Base-by-base conservation (phyloP, 1,140 invertebrate species). In the Macrotrachela quadricornifera region DNA sequence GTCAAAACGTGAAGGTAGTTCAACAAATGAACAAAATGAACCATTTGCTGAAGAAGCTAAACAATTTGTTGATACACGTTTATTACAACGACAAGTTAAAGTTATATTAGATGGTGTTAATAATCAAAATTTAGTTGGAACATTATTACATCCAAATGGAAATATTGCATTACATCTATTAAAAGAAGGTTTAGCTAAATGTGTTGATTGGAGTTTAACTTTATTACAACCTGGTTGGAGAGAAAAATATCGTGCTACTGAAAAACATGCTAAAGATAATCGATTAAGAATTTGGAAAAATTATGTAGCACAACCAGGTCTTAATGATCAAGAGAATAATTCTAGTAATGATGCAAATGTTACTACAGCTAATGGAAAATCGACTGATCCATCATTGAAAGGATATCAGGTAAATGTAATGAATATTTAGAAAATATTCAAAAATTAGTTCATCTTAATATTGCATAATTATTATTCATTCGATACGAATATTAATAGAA, bases 181-280 rank as follows among this genome's bases (percentile, higher is more conserved):
- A 48, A 77, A 71, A 57, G 82, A 92, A 71, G 91, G 92, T 18
- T 86, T 91, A 62, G 92, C 87, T 0, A 80, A 79, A 63, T 95
- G 88, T 64, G 85, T 95, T n/a, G 90, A 96, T 65, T 94, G 88
- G 88, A 90, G 85, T 10, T 82, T 97, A 68, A 81, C 67, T 21
- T 79, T 82, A 40, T 83, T 88, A 61, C 82, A 82, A 44, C 71
- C 71, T 57, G 81, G 85, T 47, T 77, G 81, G 21, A 77, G 80
- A 17, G 80, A 87, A 38, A 82, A 83, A 62, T 72, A 94, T 6
- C 71, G 86, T 67, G 73, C 79, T 62, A 79, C 88, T 56, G 82
- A 97, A 73, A 78, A 77, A 65, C 72, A 61, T 51, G 92, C 91
- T 0, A 95, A 94, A 71, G 83, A 88, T 41, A 80, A 81, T 39